Evolutionary conservation across 2,113 vertebrate species (phyloP).

Genomic region (Poeciliopsis retropinna): DNA sequence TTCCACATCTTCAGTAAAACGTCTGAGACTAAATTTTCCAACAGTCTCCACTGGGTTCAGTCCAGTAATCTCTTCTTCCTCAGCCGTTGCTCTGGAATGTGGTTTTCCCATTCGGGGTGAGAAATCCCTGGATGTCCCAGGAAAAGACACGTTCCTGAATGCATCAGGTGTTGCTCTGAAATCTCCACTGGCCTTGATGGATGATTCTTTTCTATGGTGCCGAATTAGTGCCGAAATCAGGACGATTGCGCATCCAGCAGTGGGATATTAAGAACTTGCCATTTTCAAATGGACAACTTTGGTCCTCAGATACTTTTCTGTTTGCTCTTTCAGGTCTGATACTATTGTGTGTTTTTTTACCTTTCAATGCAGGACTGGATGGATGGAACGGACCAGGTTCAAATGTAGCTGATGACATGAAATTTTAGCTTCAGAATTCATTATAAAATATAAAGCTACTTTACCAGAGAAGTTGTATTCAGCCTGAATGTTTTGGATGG

Average conservation of each 20-base stretch:
- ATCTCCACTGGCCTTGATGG: not conserved
- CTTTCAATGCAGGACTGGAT: too few species aligned
- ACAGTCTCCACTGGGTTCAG: not conserved
- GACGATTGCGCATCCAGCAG: too few species aligned
- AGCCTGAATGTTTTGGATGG: not conserved
- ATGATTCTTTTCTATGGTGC: too few species aligned
- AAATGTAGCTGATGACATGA: not conserved
- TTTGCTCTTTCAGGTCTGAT: not conserved
- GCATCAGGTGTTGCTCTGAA: not conserved
- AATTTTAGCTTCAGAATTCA: not conserved
- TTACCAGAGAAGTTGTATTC: not conserved
- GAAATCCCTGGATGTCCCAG: not conserved
- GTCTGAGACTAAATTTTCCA: not conserved
- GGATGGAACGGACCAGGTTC: not conserved
- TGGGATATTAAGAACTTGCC: too few species aligned
- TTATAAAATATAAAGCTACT: not conserved
- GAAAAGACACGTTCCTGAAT: not conserved
- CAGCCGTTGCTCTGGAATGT: not conserved
- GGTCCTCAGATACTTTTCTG: not conserved
- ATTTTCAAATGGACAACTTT: not conserved
- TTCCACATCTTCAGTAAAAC: not conserved
- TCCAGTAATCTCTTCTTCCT: not conserved
- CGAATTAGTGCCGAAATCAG: too few species aligned
- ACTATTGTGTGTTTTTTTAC: too few species aligned
- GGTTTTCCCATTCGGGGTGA: too few species aligned